phyloP scores from a whole-genome alignment of 1,140 invertebrate species.

The Drosophila lacertosa region DNA sequence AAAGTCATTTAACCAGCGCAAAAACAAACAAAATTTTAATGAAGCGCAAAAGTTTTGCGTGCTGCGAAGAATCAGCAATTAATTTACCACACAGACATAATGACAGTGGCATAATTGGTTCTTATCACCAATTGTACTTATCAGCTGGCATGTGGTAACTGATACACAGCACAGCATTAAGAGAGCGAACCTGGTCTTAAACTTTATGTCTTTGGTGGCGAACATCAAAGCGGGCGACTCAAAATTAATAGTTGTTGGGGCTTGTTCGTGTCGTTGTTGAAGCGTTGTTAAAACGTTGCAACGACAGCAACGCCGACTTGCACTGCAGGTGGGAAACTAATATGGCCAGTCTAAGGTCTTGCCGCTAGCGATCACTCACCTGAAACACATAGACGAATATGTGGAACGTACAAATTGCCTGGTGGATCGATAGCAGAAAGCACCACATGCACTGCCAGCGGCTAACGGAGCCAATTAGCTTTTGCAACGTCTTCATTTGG shows the following conservation, averaged over 20 bases:
- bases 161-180: background rate
- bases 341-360: conserved; percentile 39
- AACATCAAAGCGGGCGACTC: background rate
- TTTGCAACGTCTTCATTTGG: conserved; percentile 74
- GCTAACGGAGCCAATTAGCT: conserved; percentile 86
- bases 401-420: conserved; percentile 80
- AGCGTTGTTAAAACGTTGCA: no score
- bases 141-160: background rate
- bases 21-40: background rate
- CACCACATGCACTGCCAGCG: conserved; percentile 90
- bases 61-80: background rate
- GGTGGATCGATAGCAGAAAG: conserved; percentile 87
- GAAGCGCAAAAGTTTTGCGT: conserved; percentile 1
- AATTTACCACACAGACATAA: background rate
- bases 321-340: conserved; percentile 17
- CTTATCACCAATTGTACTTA: conserved; percentile 6
- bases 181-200: conserved; percentile 15
- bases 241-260: conserved; percentile 12
- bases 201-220: background rate
- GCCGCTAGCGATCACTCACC: conserved; percentile 65
- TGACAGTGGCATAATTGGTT: conserved; percentile 2
- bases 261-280: conserved; percentile 12
- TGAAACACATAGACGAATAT: conserved; percentile 83
- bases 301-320: conserved; percentile 25
- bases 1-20: conserved; percentile 23